phyloP scores from a whole-genome alignment of 2,113 vertebrate species.

The Lagopus muta region DNA sequence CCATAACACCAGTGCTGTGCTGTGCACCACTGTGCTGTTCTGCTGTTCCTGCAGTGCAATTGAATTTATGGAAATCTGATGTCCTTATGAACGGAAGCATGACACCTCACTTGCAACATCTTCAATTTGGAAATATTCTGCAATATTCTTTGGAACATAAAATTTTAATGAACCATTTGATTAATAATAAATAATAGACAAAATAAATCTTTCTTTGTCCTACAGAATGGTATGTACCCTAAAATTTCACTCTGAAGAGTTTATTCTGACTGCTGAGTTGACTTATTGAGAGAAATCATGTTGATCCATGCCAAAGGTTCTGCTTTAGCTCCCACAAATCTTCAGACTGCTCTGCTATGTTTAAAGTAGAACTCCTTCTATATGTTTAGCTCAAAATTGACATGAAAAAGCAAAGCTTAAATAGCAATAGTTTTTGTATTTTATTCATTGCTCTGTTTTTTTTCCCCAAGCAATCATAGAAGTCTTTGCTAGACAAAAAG shows the following conservation, averaged over 20 bases:
- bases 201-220: constrained; percentile 34
- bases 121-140: constrained; percentile 8
- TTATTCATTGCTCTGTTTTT: neutral
- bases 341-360: neutral
- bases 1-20: neutral
- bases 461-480: neutral
- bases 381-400: neutral
- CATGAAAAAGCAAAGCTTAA: neutral
- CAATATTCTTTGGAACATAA: neutral
- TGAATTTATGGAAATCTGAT: neutral
- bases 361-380: neutral
- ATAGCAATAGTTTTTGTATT: neutral
- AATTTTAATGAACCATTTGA: constrained; percentile 31
- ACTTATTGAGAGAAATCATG: neutral
- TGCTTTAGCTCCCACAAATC: neutral
- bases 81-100: neutral
- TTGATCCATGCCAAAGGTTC: neutral
- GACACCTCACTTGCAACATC: neutral
- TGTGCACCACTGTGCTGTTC: neutral
- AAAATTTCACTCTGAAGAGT: neutral
- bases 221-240: neutral
- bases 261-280: neutral
- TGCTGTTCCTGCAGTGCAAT: neutral
- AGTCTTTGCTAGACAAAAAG: neutral
- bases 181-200: constrained; percentile 42